Base-by-base conservation (phyloP, 2,888 invertebrate species). In the Crematogaster levior region DNA sequence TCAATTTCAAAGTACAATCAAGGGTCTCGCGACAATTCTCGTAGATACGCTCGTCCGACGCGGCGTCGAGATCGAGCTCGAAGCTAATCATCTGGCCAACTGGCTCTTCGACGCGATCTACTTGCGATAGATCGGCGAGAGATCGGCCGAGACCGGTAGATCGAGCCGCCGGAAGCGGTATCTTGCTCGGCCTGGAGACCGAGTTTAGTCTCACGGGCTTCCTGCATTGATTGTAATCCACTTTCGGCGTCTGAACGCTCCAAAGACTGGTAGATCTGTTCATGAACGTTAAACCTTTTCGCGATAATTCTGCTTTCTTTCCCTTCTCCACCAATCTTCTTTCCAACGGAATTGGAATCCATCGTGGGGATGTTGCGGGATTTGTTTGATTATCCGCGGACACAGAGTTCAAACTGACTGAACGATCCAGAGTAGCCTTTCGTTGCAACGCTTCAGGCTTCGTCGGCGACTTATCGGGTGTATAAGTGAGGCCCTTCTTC, bases 71-170 rank as follows among this genome's bases (percentile, higher is more conserved):
- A 83, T 89, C 90, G 43, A 88, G 84, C 63, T 81, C 70, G 68
- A 89, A 46, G 10, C 61, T 68, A 37, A 84, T 58, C 21, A 73
- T 40, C 18, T 30, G 86, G 34, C 72, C 40, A 40, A 56, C 77
- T 66, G 86, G 81, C 93, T 93, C 93, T 83, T 65, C 91, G 84
- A 84, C 85, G 7, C 93, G 93, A 93, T 94, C 93, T 93, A 93
- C 93, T 60, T 86, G 85, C 30, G 91, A 91, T 92, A 94, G 93
- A 93, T 94, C 94, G 90, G 91, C 92, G 90, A 94, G 92, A 93
- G 94, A 94, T 79, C 92, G 91, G 48, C 93, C 94, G 51, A 92
- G 63, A 4, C 88, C 86, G 5, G 73, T 84, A 34, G 84, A 85
- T 18, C 92, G 89, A 7, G 93, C 93, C 3, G 94, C 92, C 18